Percentiles rank a stretch among this genome's conserved stretches.
Conservation (phyloP, 2,888 invertebrate species). For the Conomelus anceps region DNA sequence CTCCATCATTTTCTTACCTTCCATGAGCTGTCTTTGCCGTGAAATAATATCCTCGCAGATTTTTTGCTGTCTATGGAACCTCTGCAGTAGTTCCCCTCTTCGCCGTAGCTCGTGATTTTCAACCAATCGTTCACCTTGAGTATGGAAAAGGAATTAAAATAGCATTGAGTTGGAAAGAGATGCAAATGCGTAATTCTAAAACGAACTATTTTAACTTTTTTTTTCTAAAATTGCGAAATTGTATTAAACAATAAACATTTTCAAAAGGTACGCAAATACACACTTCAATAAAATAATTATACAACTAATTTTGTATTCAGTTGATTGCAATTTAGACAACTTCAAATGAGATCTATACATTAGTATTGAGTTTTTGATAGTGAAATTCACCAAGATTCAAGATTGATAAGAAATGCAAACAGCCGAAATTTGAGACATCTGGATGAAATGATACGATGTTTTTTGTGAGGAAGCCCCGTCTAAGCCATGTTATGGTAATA, state of each 20-base stretch:
- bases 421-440: too few species aligned
- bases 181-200: neutral
- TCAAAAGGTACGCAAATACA: too few species aligned
- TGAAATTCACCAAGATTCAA: too few species aligned
- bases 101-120: slow-evolving; percentile 80
- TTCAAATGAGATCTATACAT: too few species aligned
- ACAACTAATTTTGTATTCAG: too few species aligned
- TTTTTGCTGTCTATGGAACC: slow-evolving; percentile 75
- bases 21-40: slow-evolving; percentile 74
- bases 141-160: neutral
- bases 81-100: slow-evolving; percentile 72
- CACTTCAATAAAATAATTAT: too few species aligned
- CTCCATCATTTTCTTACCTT: slow-evolving; percentile 50
- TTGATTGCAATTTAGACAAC: too few species aligned
- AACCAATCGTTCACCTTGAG: slow-evolving; percentile 61
- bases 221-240: neutral
- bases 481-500: too few species aligned
- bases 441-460: too few species aligned
- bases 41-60: slow-evolving; percentile 89
- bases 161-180: neutral
- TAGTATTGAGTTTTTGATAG: too few species aligned
- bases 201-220: neutral
- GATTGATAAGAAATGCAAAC: too few species aligned
- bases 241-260: neutral
- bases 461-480: too few species aligned